Base-by-base conservation (phyloP, 2,888 invertebrate genomes). In the Cataglyphis altisquamis region DNA sequence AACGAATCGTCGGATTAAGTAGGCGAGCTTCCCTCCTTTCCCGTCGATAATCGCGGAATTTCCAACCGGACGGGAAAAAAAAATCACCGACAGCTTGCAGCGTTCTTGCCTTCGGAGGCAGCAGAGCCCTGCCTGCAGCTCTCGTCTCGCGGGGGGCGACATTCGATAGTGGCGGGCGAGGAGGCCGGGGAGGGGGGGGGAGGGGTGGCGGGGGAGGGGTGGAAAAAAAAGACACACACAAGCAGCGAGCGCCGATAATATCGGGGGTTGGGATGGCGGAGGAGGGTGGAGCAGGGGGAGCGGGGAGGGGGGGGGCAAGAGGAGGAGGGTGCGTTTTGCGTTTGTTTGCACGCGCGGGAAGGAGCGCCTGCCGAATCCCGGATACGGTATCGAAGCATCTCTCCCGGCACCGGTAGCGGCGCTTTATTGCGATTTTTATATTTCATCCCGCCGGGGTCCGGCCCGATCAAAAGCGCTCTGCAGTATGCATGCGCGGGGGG, bases 401-500 rank as follows among this genome's bases (percentile, higher is more conserved):
- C 84, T 75, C 84, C 87, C 88, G 86, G 86, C 86, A 87, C 88
- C 85, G 91, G 88, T 88, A 89, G 90, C 88, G 88, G 84, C 88
- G 91, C 91, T 92, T 93, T 91, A 93, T 92, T 92, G 90, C 92
- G 89, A 92, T 92, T 93, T 93, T 93, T 91, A 92, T 92, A 92
- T 92, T 93, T 93, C 90, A 92, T 93, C 90, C 86, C 89, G 86
- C 86, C 86, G 88, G 85, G 89, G 87, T 87, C 89, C 90, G 87
- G 90, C 66, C 88, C 91, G 91, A 91, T 91, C 91, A 91, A 91
- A 91, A 91, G 90, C 90, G 89, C 86, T 91, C 88, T 91, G 90
- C 90, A 91, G 91, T 91, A 91, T 91, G 91, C 91, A 91, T 90
- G 89, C 70, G 60, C 70, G 60, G 60, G 78, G 88, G 90, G 84